Percentiles rank a stretch among this genome's conserved stretches.
These are phyloP conservation scores for Pteria penguin DNA, from an alignment of 2,888 invertebrate species.

Conservation along the genomic window DNA sequence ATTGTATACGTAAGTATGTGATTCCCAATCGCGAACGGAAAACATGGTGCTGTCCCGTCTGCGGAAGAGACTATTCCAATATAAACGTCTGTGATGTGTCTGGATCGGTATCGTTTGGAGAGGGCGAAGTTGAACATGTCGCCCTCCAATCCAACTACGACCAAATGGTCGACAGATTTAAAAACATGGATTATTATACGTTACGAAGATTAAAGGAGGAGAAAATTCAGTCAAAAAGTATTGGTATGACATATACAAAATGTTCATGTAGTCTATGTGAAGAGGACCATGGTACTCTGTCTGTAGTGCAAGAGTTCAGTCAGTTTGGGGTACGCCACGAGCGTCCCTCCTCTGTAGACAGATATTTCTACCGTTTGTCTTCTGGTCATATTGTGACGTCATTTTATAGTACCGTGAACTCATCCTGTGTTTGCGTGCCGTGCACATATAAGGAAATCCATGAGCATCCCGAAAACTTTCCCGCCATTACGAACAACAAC, in stretches of 20 bases:
- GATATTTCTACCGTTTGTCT: conserved; percentile 66
- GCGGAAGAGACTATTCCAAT: conserved; percentile 46
- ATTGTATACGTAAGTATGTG: conserved; percentile 68
- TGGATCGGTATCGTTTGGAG: conserved; percentile 43
- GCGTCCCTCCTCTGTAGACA: conserved; percentile 57
- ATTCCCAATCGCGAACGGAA: conserved; percentile 39
- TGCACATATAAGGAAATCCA: conserved; percentile 71
- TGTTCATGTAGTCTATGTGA: conserved; percentile 70
- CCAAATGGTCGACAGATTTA: conserved; percentile 70
- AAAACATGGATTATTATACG: conserved; percentile 61
- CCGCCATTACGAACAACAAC: conserved; percentile 60
- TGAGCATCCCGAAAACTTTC: conserved; percentile 59
- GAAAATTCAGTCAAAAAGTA: conserved; percentile 66
- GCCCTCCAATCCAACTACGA: conserved; percentile 72
- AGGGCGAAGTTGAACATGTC: conserved; percentile 56
- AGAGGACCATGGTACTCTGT: conserved; percentile 72
- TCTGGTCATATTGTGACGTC: conserved; percentile 71
- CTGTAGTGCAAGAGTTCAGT: conserved; percentile 72
- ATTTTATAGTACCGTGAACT: conserved; percentile 72
- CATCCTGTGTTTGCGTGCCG: conserved; percentile 73
- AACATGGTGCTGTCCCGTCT: conserved; percentile 55
- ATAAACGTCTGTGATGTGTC: conserved; percentile 47
- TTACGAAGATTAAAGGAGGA: conserved; percentile 67
- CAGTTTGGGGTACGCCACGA: conserved; percentile 65
- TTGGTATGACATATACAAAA: conserved; percentile 73